Evolutionary conservation across 2,888 invertebrate species (phyloP).

Genomic region (Melikaiella ostensackeni): DNA sequence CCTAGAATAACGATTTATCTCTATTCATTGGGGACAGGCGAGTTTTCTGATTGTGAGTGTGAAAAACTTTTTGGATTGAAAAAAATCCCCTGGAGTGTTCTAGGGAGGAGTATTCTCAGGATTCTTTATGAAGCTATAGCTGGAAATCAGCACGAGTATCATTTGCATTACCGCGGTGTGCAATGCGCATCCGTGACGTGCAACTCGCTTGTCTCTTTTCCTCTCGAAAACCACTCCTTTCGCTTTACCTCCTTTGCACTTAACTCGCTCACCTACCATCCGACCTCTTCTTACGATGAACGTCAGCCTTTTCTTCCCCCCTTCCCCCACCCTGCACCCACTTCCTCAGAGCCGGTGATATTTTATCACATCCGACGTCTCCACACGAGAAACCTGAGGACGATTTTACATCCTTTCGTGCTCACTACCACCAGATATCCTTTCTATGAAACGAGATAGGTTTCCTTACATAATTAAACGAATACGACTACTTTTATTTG

Average conservation of each 20-base stretch:
- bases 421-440: conserved; percentile 15
- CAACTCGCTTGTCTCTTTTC: conserved; percentile 26
- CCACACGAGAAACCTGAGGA: conserved; percentile 24
- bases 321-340: background rate
- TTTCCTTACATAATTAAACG: background rate
- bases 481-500: background rate
- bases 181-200: conserved; percentile 27
- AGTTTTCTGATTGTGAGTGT: conserved; percentile 4
- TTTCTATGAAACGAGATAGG: conserved; percentile 31
- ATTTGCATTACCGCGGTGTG: conserved; percentile 33
- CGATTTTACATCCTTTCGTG: conserved; percentile 38
- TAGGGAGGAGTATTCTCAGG: background rate
- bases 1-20: background rate
- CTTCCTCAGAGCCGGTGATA: conserved; percentile 23
- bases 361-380: conserved; percentile 38
- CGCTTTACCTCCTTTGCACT: conserved; percentile 37
- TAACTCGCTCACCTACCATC: conserved; percentile 39
- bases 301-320: conserved; percentile 22
- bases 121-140: conserved; percentile 5
- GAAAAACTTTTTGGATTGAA: background rate
- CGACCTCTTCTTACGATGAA: conserved; percentile 35
- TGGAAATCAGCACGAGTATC: conserved; percentile 29
- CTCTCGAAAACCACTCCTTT: conserved; percentile 26
- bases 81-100: background rate
- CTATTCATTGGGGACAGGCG: background rate